Base-by-base conservation (phyloP, 2,888 invertebrate species). In the Crossocerus cetratus region DNA sequence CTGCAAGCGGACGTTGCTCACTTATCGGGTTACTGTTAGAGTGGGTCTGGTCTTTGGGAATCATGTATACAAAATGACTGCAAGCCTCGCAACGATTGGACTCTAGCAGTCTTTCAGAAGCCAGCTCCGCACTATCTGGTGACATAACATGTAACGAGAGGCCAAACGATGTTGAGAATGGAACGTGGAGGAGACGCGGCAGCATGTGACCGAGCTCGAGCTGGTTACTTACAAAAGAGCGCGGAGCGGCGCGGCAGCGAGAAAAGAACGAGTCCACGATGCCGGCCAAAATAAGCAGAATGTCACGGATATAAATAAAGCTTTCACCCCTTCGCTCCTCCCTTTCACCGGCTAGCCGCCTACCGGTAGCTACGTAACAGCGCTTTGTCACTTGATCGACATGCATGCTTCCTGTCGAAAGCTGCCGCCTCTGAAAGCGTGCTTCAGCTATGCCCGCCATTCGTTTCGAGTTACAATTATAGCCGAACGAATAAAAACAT, bases 241-340 rank as follows among this genome's bases (percentile, higher is more conserved):
- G 32, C 32, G 23, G 23, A 2, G 23, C 23, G 23, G 23, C 23
- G 23, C 23, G 32, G 32, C 32, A 11, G 5, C 11, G 32, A 49
- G 49, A 49, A 49, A 49, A 49, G 77, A 77, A 83, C 78, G 77
- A 76, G 81, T 81, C 76, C 76, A 78, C 77, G 78, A 76, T 83
- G 86, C 86, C 86, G 86, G 88, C 87, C 85, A 87, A 88, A 88
- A 88, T 88, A 88, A 88, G 88, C 88, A 87, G 87, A 87, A 87
- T 88, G 88, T 87, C 88, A 87, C 79, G 84, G 84, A 83, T 88
- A 88, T 88, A 88, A 88, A 89, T 88, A 88, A 86, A 87, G 84
- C 86, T 84, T 86, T 85, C 84, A 84, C 80, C 61, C 56, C 69
- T 42, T 68, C 22, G 65, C 68, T 64, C 57, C 71, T 70, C 32